Conservation (phyloP, 2,113 vertebrate genomes). For the Tetrao urogallus region DNA sequence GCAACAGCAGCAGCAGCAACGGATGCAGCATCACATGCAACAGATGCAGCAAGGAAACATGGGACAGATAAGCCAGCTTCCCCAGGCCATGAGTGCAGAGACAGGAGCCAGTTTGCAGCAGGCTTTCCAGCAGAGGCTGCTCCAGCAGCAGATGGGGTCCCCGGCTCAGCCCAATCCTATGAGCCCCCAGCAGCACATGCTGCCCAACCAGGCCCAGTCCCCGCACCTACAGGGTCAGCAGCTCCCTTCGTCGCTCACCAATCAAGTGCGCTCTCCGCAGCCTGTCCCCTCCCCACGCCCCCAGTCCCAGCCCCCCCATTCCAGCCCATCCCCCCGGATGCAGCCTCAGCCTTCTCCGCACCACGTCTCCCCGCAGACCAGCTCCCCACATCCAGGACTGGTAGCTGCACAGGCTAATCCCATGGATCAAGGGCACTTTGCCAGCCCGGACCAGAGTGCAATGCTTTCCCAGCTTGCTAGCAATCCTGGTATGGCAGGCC, state of each 20-base stretch:
- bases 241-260: slow-evolving; percentile 88
- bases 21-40: slow-evolving; percentile 86
- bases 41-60: slow-evolving; percentile 86
- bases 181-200: slow-evolving; percentile 88
- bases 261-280: slow-evolving; percentile 96
- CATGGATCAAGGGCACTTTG: slow-evolving; percentile 89
- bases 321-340: slow-evolving; percentile 91
- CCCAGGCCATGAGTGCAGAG: slow-evolving; percentile 81
- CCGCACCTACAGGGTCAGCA: slow-evolving; percentile 92
- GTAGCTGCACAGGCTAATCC: slow-evolving; percentile 86
- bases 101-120: slow-evolving; percentile 87
- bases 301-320: slow-evolving; percentile 89
- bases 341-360: slow-evolving; percentile 87
- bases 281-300: slow-evolving; percentile 89
- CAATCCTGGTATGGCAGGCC: slow-evolving; percentile 89
- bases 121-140: slow-evolving; percentile 89
- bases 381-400: slow-evolving; percentile 93
- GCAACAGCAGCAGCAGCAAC: slow-evolving; percentile 82
- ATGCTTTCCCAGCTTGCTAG: slow-evolving; percentile 92
- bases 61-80: slow-evolving; percentile 84
- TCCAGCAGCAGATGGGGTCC: slow-evolving; percentile 90
- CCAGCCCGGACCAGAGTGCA: slow-evolving; percentile 90
- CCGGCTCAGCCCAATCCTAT: slow-evolving; percentile 86
- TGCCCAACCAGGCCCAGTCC: slow-evolving; percentile 86
- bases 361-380: slow-evolving; percentile 95